Base-by-base conservation (phyloP, 2,113 vertebrate genomes). In the Pelvicachromis taeniatus region DNA sequence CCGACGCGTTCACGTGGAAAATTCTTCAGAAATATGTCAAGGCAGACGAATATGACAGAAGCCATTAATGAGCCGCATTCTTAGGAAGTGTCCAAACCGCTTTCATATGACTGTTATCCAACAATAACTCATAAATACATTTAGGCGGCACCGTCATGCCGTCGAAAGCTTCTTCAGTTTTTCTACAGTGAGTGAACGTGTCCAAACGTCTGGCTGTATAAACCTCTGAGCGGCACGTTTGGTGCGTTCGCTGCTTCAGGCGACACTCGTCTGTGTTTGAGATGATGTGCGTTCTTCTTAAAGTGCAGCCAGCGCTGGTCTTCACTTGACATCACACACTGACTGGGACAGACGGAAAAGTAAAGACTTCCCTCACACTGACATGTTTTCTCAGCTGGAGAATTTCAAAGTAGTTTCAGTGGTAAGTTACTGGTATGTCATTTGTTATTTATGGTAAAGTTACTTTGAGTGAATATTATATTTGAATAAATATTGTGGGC, bases 61-160 rank as follows among this genome's bases (percentile, higher is more conserved):
- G 84, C 84, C 83, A 50, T 77, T 92, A 45, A 86, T 80, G 33
- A 83, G 50, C n/a, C n/a, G n/a, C n/a, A n/a, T n/a, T n/a, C n/a
- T n/a, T n/a, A n/a, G n/a, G n/a, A n/a, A n/a, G n/a, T n/a, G 83
- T 77, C 19, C 82, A 87, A 85, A 88, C 14, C 16, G 54, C 78
- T 86, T 38, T 78, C 40, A 16, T 77, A 75, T 81, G 55, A 78
- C 68, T 85, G 89, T 80, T 87, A 19, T 85, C 86, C 87, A 87
- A 86, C 68, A 83, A 12, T 86, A 88, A 86, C 70, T 31, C 84
- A 84, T 93, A 90, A 91, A 92, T 92, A 86, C 84, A 26, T 61
- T 83, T 14, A 29, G 65, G 90, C 80, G 73, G 33, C 88, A 86
- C 19, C 35, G 55, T 87, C 85, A 86, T 89, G 59, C 83, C 83